Base-by-base conservation (phyloP, 2,888 invertebrate species). In the Graphium colonna region DNA sequence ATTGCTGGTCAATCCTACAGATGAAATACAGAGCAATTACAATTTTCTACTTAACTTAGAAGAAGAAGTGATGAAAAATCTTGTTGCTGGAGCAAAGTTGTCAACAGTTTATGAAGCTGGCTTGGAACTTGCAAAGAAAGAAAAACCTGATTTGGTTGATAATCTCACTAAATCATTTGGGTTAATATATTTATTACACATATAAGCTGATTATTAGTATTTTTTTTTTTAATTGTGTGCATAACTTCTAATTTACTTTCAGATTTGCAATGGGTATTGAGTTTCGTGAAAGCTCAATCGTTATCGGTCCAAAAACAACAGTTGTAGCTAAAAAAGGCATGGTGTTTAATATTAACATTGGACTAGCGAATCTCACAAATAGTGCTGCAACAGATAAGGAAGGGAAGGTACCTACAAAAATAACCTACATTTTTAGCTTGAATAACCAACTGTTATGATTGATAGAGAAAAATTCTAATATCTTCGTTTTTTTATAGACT, bases 251-350 rank as follows among this genome's bases (percentile, higher is more conserved):
- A 13, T 42, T 44, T 39, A 36, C 48, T 21, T 47, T 39, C 69
- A 94, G 94, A 3, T 99, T 99, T 88, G 97, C 94, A 0, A 99
- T 97, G 94, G 99, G 99, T 5, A 96, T 99, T 65, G 99, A 99
- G 77, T 99, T 99, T 78, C 94, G 98, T 52, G 99, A 99, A 80
- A 96, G 96, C 65, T 96, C 97, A 0, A 91, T 99, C 52, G 91
- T 98, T 0, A 96, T 99, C 70, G 96, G 96, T 0, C 95, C 97
- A 0, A 99, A 98, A 91, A 96, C 95, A 10, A 93, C 92, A 39
- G 92, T 94, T 0, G 77, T 92, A 1, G 94, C 95, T 0, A 95
- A 93, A 68, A 98, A 97, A 80, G 97, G 97, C 51, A 99, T 99
- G 98, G 94, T 98, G 0, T 99, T 98, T 74, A 98, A 98, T 77